Conservation (phyloP, 1,140 invertebrate species). For the Homalodisca vitripennis region DNA sequence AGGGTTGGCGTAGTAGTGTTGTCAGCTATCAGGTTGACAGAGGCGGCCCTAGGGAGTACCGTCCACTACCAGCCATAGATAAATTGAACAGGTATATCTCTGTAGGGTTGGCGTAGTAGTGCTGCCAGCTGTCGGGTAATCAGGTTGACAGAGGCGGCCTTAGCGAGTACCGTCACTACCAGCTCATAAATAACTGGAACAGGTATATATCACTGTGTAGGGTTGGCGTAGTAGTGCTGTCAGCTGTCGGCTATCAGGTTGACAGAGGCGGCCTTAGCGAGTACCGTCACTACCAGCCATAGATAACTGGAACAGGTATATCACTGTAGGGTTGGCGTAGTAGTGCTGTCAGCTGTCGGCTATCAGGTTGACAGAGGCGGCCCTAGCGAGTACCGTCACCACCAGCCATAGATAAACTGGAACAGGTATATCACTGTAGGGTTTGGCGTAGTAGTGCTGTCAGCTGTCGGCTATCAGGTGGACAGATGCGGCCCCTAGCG, state of each 20-base stretch:
- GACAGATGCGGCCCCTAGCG: slow-evolving; percentile 40
- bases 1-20: too few species aligned
- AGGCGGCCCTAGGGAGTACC: background rate
- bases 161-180: slow-evolving; percentile 45
- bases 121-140: slow-evolving; percentile 52
- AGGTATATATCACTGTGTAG: slow-evolving; percentile 5
- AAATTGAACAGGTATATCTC: slow-evolving; percentile 57
- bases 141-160: slow-evolving; percentile 32
- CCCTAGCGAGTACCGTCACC: background rate
- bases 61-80: too few species aligned
- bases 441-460: slow-evolving; percentile 54
- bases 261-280: background rate
- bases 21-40: too few species aligned
- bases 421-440: slow-evolving; percentile 59
- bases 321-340: too few species aligned
- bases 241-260: background rate
- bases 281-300: background rate
- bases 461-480: slow-evolving; percentile 50
- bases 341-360: too few species aligned
- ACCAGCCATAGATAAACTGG: too few species aligned
- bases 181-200: slow-evolving; percentile 54
- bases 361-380: too few species aligned
- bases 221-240: background rate
- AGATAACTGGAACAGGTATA: background rate
- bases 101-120: slow-evolving; percentile 57